These are phyloP conservation scores for Neoaliturus tenellus DNA, from an alignment of 2,888 invertebrate genomes.

Conservation along the genomic window DNA sequence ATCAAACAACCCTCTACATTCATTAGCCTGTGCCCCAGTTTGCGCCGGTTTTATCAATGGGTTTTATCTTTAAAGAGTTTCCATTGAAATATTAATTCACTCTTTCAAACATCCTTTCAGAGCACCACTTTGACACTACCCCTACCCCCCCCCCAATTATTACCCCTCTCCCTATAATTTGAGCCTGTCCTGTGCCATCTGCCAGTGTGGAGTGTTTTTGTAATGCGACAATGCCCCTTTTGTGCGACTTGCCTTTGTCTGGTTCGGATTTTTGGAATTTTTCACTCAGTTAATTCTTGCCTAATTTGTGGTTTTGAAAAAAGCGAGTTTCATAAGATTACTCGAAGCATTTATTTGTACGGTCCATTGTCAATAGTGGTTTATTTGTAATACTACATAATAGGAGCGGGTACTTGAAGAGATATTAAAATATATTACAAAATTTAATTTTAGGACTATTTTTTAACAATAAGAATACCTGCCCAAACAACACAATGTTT, in stretches of 20 bases:
- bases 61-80: constrained; percentile 52
- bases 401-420: no score
- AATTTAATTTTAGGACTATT: no score
- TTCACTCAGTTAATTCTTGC: not conserved
- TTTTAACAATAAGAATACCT: no score
- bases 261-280: not conserved
- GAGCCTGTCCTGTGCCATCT: not conserved
- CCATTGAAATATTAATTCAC: constrained; percentile 48
- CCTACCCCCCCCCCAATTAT: not conserved
- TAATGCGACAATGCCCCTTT: constrained; percentile 25
- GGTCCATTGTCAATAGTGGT: no score
- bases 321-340: no score
- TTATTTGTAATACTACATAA: no score
- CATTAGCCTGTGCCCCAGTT: constrained; percentile 6
- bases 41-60: constrained; percentile 33
- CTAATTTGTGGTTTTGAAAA: no score
- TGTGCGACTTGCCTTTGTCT: not conserved
- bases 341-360: no score
- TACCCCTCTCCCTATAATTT: not conserved
- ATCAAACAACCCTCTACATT: not conserved
- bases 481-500: no score
- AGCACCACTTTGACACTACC: constrained; percentile 20
- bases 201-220: constrained; percentile 3
- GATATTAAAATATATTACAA: no score
- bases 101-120: constrained; percentile 42